Evolutionary conservation across 2,888 invertebrate species (phyloP).

Genomic region (Scrobipalpa atriplicella): DNA sequence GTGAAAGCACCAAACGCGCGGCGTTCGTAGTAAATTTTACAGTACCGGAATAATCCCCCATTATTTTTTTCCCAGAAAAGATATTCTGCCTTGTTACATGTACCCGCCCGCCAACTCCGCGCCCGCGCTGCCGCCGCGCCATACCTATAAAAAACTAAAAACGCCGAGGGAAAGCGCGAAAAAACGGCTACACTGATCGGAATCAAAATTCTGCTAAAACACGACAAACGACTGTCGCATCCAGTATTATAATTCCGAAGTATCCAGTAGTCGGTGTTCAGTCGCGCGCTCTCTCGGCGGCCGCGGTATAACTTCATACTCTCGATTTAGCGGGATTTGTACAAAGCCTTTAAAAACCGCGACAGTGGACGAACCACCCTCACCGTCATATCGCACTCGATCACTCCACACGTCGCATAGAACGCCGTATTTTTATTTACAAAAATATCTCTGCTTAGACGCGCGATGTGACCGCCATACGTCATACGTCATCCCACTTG

Average conservation of each 20-base stretch:
- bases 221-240: not conserved
- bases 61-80: not conserved
- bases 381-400: constrained; percentile 26
- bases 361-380: constrained; percentile 33
- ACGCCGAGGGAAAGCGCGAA: constrained; percentile 31
- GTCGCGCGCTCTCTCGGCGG: not conserved
- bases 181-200: not conserved
- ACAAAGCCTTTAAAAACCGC: constrained; percentile 52
- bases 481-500: too few species aligned
- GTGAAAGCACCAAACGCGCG: not conserved
- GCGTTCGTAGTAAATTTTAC: not conserved
- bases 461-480: constrained; percentile 53
- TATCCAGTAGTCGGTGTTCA: not conserved
- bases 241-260: not conserved
- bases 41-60: not conserved
- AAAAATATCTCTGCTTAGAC: constrained; percentile 46
- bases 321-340: constrained; percentile 49
- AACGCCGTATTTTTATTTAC: constrained; percentile 62
- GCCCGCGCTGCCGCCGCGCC: not conserved
- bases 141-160: constrained; percentile 35
- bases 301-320: constrained; percentile 35
- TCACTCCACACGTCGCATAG: constrained; percentile 40
- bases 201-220: not conserved
- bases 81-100: not conserved
- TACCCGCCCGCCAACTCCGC: not conserved